Evolutionary conservation across 2,888 invertebrate species (phyloP).

Genomic region (Clitarchus hookeri): DNA sequence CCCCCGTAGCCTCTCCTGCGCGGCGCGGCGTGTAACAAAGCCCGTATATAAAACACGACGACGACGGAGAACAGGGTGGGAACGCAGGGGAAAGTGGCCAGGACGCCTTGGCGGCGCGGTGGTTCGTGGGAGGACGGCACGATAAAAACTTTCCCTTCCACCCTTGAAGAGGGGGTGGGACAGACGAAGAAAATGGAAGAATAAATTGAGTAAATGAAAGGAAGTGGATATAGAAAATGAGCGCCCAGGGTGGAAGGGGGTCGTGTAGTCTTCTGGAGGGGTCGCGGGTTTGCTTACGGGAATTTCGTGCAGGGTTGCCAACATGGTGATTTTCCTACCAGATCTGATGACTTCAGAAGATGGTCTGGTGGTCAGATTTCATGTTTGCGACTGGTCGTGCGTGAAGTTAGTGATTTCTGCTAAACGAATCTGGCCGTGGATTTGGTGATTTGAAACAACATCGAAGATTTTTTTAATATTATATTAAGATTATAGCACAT

Average conservation of each 20-base stretch:
- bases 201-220: slow-evolving; percentile 36
- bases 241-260: background rate
- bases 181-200: slow-evolving; percentile 36
- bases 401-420: too few relatives aligned
- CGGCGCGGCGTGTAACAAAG: background rate
- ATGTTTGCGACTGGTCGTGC: too few relatives aligned
- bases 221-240: slow-evolving; percentile 34
- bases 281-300: background rate
- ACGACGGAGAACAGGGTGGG: background rate
- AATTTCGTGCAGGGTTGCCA: background rate
- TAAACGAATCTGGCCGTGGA: too few relatives aligned
- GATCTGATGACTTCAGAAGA: too few relatives aligned
- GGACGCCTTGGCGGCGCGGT: background rate
- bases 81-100: background rate
- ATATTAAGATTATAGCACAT: too few relatives aligned
- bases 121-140: background rate
- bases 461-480: too few relatives aligned
- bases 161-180: background rate
- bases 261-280: background rate
- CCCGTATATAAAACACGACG: slow-evolving; percentile 17
- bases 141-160: background rate
- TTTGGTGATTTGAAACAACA: too few relatives aligned
- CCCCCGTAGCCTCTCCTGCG: too few relatives aligned
- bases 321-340: too few relatives aligned
- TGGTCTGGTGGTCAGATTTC: too few relatives aligned